Conservation (phyloP, 2,888 invertebrate species). For the Dryadula phaetusa region DNA sequence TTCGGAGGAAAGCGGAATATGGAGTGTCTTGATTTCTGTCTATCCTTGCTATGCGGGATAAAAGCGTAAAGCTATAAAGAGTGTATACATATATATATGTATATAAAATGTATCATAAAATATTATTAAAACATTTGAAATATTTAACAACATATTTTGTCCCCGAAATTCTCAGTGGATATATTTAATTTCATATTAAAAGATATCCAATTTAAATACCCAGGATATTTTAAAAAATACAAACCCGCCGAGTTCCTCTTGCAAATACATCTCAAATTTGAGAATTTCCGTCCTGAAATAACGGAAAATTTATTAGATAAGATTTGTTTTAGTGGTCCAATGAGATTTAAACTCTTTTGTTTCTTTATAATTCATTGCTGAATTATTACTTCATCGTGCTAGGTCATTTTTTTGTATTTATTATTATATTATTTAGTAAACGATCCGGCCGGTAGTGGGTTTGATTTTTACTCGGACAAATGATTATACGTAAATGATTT, state of each 20-base stretch:
- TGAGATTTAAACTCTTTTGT: background rate
- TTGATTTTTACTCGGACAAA: too few species aligned
- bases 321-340: background rate
- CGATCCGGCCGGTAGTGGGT: too few species aligned
- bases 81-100: too few species aligned
- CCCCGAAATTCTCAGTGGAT: background rate
- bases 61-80: too few species aligned
- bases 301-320: slow-evolving; percentile 1
- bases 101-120: too few species aligned
- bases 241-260: background rate
- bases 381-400: background rate
- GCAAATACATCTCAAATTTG: background rate
- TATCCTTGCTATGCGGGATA: too few species aligned
- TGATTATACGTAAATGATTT: too few species aligned
- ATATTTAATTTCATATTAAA: background rate
- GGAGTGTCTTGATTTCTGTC: too few species aligned
- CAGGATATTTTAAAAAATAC: background rate
- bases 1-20: too few species aligned
- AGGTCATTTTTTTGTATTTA: background rate
- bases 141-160: background rate
- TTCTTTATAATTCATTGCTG: background rate
- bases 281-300: background rate
- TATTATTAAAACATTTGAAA: too few species aligned
- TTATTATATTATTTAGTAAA: background rate
- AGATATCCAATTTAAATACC: background rate